A percentile compares a stretch with the other conserved stretches of the same genome.
Conservation (phyloP, 2,113 vertebrate genomes). For the Eira barbara region DNA sequence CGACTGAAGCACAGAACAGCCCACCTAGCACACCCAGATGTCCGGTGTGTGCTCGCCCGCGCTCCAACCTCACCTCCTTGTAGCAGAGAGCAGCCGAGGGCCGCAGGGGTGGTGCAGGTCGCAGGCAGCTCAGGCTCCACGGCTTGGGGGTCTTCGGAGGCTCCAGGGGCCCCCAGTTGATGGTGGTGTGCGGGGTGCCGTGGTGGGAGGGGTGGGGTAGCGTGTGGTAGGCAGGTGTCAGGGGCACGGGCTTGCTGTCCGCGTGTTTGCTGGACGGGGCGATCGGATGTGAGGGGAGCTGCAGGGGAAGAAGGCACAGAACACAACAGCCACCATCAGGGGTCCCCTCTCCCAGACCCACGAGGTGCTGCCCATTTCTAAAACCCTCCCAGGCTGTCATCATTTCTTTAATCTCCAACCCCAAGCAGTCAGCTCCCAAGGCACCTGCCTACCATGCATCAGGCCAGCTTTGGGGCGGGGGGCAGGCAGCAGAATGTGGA, state of each 20-base stretch:
- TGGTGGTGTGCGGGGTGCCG: slow-evolving; percentile 92
- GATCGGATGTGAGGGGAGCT: slow-evolving; percentile 97
- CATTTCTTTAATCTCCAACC: neutral
- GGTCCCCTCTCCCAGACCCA: neutral
- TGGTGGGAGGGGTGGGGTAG: slow-evolving; percentile 97
- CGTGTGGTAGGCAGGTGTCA: slow-evolving; percentile 97
- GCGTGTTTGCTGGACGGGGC: slow-evolving; percentile 95
- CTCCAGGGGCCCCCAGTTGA: slow-evolving; percentile 98
- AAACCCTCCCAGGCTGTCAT: neutral
- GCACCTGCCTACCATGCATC: neutral
- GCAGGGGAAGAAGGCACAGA: neutral
- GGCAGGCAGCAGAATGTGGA: neutral
- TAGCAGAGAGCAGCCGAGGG: slow-evolving; percentile 98
- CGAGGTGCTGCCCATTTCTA: neutral
- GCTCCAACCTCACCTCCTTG: slow-evolving; percentile 90
- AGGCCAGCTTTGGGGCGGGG: too few species aligned
- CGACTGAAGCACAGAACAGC: neutral
- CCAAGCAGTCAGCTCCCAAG: neutral
- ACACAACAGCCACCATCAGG: neutral
- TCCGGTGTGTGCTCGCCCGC: fast-evolving
- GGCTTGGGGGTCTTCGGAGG: slow-evolving; percentile 98
- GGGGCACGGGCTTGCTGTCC: slow-evolving; percentile 91
- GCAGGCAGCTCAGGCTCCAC: slow-evolving; percentile 98
- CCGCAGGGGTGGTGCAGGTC: slow-evolving; percentile 93
- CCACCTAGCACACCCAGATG: neutral